A percentile compares a stretch with the other conserved stretches of the same genome.
phyloP scores from a whole-genome alignment of 2,113 vertebrate species.

The Maccullochella peelii region DNA sequence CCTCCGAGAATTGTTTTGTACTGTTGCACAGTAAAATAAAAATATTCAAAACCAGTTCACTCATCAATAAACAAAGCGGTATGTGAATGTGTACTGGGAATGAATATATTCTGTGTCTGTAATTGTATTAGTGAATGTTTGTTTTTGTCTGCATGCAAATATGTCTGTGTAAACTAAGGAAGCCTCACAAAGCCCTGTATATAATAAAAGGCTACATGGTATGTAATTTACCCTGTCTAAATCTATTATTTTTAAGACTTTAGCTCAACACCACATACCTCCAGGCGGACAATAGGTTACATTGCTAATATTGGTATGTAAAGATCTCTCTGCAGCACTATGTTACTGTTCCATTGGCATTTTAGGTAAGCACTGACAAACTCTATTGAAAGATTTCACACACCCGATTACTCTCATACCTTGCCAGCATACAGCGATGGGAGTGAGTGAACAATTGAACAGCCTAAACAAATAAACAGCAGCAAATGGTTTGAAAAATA shows the following conservation, averaged over 20 bases:
- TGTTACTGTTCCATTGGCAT: background rate
- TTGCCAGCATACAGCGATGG: background rate
- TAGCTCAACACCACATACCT: no score
- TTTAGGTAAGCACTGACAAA: background rate
- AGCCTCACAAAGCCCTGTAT: background rate
- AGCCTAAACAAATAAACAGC: background rate
- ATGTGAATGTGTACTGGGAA: background rate
- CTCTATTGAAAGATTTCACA: background rate
- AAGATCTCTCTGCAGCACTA: background rate
- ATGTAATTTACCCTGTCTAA: background rate
- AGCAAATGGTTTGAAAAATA: no score
- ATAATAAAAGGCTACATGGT: background rate
- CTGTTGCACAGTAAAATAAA: constrained; percentile 16
- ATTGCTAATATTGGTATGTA: background rate
- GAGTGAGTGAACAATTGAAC: background rate
- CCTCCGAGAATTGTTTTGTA: background rate
- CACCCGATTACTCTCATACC: background rate
- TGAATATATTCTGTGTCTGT: background rate
- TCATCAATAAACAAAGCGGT: background rate
- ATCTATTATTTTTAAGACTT: no score
- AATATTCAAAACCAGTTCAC: background rate
- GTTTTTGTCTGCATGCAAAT: background rate
- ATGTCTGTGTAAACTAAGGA: background rate
- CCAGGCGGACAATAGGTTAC: no score
- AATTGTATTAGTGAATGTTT: background rate